Evolutionary conservation across 2,888 invertebrate species (phyloP).

Genomic region (Sminthurinus aureus): DNA sequence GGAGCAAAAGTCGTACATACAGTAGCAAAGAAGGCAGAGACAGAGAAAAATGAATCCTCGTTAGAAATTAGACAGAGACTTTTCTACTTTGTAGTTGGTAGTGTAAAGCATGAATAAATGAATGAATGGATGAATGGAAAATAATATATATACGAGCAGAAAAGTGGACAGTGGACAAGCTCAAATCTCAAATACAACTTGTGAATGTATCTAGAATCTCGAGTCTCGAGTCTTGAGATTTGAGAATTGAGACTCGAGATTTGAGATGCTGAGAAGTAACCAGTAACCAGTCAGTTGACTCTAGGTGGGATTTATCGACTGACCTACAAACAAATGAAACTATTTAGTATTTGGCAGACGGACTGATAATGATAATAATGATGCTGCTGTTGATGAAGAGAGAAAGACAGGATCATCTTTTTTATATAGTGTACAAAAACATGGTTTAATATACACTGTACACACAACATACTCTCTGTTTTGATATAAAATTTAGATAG

Average conservation of each 20-base stretch:
- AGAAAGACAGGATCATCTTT: not conserved
- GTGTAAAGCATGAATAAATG: too few species aligned
- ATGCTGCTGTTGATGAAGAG: not conserved
- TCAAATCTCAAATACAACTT: constrained; percentile 6
- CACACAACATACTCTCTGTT: too few species aligned
- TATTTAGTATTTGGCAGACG: constrained; percentile 17
- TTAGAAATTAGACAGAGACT: not conserved
- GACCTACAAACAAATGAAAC: constrained; percentile 24
- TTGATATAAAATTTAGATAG: too few species aligned
- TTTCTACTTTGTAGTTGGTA: not conserved
- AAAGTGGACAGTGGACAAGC: too few species aligned
- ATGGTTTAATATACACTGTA: not conserved
- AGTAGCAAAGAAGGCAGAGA: too few species aligned
- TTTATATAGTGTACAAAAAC: not conserved
- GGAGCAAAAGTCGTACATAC: too few species aligned
- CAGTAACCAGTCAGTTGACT: constrained; percentile 15
- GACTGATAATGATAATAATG: not conserved
- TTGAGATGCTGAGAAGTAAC: too few species aligned
- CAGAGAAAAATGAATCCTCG: not conserved
- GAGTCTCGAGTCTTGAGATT: not conserved
- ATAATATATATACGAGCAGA: too few species aligned
- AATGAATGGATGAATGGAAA: too few species aligned
- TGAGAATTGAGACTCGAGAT: too few species aligned
- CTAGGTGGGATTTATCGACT: constrained; percentile 22
- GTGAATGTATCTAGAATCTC: constrained; percentile 1